These are phyloP conservation scores for Trogon melanurus DNA, from an alignment of 2,113 vertebrate genomes.

Conservation along the genomic window DNA sequence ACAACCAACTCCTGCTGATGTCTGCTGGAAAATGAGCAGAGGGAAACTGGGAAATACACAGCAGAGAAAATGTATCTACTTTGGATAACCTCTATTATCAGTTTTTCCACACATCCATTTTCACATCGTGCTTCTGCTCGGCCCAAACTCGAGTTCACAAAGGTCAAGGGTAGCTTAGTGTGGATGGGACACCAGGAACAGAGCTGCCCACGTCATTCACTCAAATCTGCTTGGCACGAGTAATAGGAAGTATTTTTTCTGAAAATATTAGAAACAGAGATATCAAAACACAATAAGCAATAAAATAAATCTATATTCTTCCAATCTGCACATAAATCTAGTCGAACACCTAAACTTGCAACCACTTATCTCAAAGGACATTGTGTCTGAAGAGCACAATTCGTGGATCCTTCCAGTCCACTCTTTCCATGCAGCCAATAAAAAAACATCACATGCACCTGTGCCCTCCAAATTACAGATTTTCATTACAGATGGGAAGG, in stretches of 20 bases:
- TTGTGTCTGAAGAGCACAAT: not conserved
- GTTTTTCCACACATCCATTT: not conserved
- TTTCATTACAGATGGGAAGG: conserved; percentile 8
- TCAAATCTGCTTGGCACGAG: not conserved
- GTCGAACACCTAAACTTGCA: not conserved
- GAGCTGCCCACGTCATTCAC: not conserved
- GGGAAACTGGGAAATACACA: not conserved
- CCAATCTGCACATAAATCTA: not conserved
- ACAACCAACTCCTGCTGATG: not conserved
- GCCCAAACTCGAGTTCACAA: not conserved
- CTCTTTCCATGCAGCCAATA: not conserved
- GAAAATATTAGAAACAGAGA: not conserved
- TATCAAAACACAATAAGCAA: not conserved
- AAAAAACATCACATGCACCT: not conserved
- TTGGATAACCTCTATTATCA: not conserved
- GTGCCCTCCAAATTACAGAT: conserved; percentile 14
- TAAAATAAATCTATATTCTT: not conserved
- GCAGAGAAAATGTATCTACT: not conserved
- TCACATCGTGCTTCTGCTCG: not conserved
- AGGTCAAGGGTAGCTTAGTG: not conserved
- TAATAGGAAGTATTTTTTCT: not conserved
- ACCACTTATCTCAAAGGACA: not conserved
- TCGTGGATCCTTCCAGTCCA: not conserved
- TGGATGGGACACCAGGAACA: not conserved
- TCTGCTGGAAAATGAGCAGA: not conserved